A percentile compares a stretch with the other conserved stretches of the same genome.
phyloP scores from a whole-genome alignment of 2,113 vertebrate species.

The Haliaeetus leucogaster region DNA sequence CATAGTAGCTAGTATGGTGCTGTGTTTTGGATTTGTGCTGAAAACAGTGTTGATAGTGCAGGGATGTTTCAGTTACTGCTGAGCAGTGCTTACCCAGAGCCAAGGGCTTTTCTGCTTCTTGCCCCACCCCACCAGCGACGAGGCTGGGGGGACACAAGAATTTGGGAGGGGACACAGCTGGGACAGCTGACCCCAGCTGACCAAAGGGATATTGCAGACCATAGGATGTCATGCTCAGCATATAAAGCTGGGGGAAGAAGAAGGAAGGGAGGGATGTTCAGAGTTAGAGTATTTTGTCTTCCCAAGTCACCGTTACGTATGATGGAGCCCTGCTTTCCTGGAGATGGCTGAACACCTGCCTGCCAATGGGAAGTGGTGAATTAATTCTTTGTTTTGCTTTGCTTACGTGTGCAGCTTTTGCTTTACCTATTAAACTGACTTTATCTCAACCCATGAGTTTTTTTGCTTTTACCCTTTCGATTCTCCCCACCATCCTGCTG shows the following conservation, averaged over 20 bases:
- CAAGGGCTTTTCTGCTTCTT: background rate
- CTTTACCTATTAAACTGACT: background rate
- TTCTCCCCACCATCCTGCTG: rapidly evolving
- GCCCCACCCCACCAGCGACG: too few species aligned
- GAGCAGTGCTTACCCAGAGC: background rate
- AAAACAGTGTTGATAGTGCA: background rate
- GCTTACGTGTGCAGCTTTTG: rapidly evolving
- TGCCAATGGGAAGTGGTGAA: background rate
- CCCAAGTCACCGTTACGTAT: background rate
- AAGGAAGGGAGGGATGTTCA: rapidly evolving
- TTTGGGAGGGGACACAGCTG: rapidly evolving
- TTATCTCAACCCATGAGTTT: background rate
- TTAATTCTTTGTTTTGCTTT: background rate
- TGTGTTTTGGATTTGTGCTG: background rate
- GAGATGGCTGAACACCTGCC: background rate
- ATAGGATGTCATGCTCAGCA: background rate
- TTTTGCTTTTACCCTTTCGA: background rate
- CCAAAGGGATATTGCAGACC: background rate
- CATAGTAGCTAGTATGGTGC: background rate
- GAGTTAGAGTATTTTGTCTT: background rate
- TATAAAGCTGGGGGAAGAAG: background rate
- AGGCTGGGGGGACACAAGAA: background rate
- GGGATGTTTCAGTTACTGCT: background rate
- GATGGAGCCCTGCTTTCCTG: background rate
- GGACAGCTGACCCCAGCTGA: background rate